Evolutionary conservation across 1,140 invertebrate genomes (phyloP), one percentile per base, ranked within the genome.

Genomic region (Uloborus diversus): DNA sequence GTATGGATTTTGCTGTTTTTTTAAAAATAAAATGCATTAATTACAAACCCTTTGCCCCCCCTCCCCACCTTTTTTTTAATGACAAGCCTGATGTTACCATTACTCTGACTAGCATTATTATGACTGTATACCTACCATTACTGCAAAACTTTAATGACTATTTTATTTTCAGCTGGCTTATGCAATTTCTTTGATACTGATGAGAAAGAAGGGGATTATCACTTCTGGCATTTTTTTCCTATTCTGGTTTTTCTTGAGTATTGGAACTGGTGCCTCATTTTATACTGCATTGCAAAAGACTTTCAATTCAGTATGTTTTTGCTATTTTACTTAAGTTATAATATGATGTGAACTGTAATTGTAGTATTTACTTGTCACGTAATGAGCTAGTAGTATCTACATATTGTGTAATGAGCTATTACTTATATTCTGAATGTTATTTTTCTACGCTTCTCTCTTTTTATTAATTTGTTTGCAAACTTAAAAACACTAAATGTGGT

Each of bases 201-300:
- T 64, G 20, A 32, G 61, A 25, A 76, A 35, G 30, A 76, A 76
- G 89, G 96, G 96, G 27, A 88, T 96, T 80, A 88, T 92, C 82
- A 93, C 94, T 17, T 97, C 96, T 14, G 95, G 94, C 27, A 88
- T 94, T 59, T 87, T 95, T 81, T 96, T 96, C 85, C 86, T 94
- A 49, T 97, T 96, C 87, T 97, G 94, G 94, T 89, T 95, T 32
- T 85, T 95, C 3, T 85, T 94, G 57, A 86, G 88, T 9, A 11
- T 96, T 28, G 92, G 90, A 79, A 92, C 92, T 30, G 86, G 92
- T 79, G 88, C 94, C 20, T 92, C 92, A 84, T 93, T 93, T 82
- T 76, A 76, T 27, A 91, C 91, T 57, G 64, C 53, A 27, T 32
- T 82, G 65, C 56, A 61, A 17, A 56, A 32, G 11, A 66, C 51